These are phyloP conservation scores for Lagopus leucura DNA, from an alignment of 2,113 vertebrate genomes.

Conservation along the genomic window DNA sequence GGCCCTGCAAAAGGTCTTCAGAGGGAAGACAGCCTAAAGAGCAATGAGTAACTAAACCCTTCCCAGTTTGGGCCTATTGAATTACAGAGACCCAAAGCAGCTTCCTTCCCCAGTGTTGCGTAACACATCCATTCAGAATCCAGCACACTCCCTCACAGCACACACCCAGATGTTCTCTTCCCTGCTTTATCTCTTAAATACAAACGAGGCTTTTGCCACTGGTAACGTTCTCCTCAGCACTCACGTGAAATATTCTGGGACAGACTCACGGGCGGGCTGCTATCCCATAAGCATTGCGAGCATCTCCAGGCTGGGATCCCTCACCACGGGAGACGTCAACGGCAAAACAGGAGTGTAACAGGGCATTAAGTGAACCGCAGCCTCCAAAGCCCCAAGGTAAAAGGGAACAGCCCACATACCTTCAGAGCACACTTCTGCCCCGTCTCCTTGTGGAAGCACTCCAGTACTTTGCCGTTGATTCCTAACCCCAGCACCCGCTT, in stretches of 20 bases:
- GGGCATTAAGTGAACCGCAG: background rate
- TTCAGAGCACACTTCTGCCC: constrained; percentile 96
- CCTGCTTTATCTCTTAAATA: constrained; percentile 5
- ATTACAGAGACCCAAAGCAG: background rate
- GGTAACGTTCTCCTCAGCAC: background rate
- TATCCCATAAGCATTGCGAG: background rate
- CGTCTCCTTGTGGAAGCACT: constrained; percentile 90
- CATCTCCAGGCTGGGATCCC: background rate
- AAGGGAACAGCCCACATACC: constrained; percentile 76
- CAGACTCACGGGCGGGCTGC: background rate
- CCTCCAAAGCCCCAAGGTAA: background rate
- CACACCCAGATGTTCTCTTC: background rate
- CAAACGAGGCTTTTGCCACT: background rate
- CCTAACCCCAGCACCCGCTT: constrained; percentile 94
- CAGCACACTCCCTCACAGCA: background rate
- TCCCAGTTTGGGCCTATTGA: background rate
- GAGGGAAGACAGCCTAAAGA: background rate
- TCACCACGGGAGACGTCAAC: background rate
- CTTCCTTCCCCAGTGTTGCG: background rate
- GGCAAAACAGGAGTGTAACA: background rate
- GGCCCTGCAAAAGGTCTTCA: background rate
- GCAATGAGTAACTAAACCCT: background rate
- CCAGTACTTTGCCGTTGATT: constrained; percentile 95
- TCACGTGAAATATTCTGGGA: constrained; percentile 9
- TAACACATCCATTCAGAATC: constrained; percentile 13